Evolutionary conservation across 2,113 vertebrate species (phyloP), one percentile per base, ranked within the genome.

Genomic region (Hypocryptadius cinnamomeus): DNA sequence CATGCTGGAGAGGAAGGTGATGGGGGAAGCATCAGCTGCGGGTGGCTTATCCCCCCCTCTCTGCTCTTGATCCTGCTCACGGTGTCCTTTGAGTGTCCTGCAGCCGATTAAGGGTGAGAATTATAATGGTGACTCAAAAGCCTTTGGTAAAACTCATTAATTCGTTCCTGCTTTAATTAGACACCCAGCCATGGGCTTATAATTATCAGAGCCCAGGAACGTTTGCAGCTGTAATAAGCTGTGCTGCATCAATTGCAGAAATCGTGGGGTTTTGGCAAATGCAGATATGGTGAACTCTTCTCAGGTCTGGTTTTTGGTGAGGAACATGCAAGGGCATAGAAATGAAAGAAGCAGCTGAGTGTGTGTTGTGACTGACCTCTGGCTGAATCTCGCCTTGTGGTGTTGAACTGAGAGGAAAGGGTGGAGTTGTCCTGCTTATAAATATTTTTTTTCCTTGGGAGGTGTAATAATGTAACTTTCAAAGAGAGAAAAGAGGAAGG

Each of bases 121-220:
- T 94, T 95, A 90, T 71, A 84, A 90, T 81, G 79, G 87, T 87
- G 90, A 83, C 85, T 96, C 83, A 70, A 94, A 96, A 91, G 89
- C 79, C 82, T 95, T 91, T 94, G 85, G 85, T 92, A 84, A 91
- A 96, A 96, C 80, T 94, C 82, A 78, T 91, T 91, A 94, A 90
- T 95, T 90, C 79, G 40, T 92, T 94, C 90, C 79, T 93, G 66
- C 91, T 91, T 91, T 94, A 95, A 96, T 93, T 91, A 95, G 72
- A 83, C 79, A 68, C 13, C 56, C 79, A 79, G 76, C 79, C 73
- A 86, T 28, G 37, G n/a, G 48, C 37, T 95, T 89, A 24, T 85
- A 93, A 93, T 90, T 94, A 84, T 85, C 88, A 60, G 85, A 66
- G 82, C 39, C 54, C 39, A 51, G 79, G 27, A 85, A 73, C 0